Percentiles rank a stretch among this genome's conserved stretches.
These are phyloP conservation scores for Syngnathus scovelli DNA, from an alignment of 2,113 vertebrate genomes.

Conservation along the genomic window DNA sequence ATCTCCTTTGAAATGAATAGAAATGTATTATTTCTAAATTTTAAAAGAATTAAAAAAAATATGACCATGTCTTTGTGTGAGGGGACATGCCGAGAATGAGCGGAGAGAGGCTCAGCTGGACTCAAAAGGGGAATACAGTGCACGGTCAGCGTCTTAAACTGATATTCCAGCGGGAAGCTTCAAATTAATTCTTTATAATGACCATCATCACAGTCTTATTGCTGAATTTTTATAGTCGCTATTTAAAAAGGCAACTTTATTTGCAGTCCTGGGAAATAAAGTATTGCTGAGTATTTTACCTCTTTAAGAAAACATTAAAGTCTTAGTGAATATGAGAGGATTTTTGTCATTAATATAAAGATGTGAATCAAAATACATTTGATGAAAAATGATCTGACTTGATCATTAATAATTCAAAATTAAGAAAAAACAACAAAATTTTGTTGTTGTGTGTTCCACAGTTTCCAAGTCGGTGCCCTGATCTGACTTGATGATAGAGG, in stretches of 20 bases:
- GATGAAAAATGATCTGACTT: neutral
- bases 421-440: neutral
- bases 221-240: constrained; percentile 2
- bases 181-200: constrained; percentile 23
- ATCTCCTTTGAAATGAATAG: no score
- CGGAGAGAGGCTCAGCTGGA: constrained; percentile 13
- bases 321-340: neutral
- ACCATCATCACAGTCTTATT: constrained; percentile 19
- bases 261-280: neutral
- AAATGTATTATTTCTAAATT: neutral
- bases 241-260: constrained; percentile 12
- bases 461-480: neutral
- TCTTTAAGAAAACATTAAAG: neutral
- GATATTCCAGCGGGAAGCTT: constrained; percentile 8
- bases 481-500: neutral
- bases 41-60: neutral
- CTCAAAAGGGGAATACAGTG: constrained; percentile 17
- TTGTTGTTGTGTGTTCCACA: neutral
- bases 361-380: neutral
- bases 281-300: neutral
- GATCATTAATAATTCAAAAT: neutral
- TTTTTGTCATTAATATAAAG: neutral
- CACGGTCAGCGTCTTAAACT: constrained; percentile 24
- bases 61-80: neutral
- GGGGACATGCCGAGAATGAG: constrained; percentile 29